Evolutionary conservation across 2,888 invertebrate species (phyloP).

Genomic region (Pyrochroa serraticornis): DNA sequence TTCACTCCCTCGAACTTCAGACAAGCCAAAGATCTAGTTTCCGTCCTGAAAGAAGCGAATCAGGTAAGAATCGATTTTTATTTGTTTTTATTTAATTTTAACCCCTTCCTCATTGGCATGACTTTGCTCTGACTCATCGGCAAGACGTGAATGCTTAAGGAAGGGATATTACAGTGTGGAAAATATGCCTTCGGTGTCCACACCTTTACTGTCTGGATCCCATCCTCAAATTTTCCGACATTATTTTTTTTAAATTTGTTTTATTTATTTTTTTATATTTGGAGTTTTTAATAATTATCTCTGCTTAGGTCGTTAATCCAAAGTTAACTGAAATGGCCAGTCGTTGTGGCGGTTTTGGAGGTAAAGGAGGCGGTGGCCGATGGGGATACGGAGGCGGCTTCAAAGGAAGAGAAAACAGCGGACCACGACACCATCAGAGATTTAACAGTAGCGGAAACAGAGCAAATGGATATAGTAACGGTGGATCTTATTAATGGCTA

Average conservation of each 20-base stretch:
- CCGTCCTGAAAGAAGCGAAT: slow-evolving; percentile 89
- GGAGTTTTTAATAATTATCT: neutral
- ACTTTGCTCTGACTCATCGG: slow-evolving; percentile 64
- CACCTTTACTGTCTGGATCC: slow-evolving; percentile 68
- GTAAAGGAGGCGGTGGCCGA: slow-evolving; percentile 59
- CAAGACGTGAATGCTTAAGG: slow-evolving; percentile 71
- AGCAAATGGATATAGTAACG: slow-evolving; percentile 32
- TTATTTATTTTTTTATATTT: slow-evolving; percentile 26
- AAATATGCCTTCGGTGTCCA: slow-evolving; percentile 74
- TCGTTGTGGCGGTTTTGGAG: slow-evolving; percentile 66
- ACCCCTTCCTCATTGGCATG: slow-evolving; percentile 76
- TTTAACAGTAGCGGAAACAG: slow-evolving; percentile 29
- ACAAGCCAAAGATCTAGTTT: slow-evolving; percentile 88
- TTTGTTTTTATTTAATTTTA: neutral
- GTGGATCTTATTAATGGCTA: slow-evolving; percentile 49
- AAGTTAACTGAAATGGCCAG: slow-evolving; percentile 82
- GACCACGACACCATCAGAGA: slow-evolving; percentile 45
- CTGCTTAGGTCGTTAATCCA: slow-evolving; percentile 75
- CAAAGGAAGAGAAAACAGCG: slow-evolving; percentile 52
- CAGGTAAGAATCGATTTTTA: slow-evolving; percentile 65
- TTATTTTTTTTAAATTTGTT: slow-evolving; percentile 6
- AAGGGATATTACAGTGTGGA: slow-evolving; percentile 62
- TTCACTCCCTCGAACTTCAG: slow-evolving; percentile 88
- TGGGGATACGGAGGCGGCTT: slow-evolving; percentile 58
- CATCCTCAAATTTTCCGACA: slow-evolving; percentile 64